Percentiles rank a stretch among this genome's conserved stretches.
Conservation (phyloP, 2,113 vertebrate species). For the Tetrao urogallus region DNA sequence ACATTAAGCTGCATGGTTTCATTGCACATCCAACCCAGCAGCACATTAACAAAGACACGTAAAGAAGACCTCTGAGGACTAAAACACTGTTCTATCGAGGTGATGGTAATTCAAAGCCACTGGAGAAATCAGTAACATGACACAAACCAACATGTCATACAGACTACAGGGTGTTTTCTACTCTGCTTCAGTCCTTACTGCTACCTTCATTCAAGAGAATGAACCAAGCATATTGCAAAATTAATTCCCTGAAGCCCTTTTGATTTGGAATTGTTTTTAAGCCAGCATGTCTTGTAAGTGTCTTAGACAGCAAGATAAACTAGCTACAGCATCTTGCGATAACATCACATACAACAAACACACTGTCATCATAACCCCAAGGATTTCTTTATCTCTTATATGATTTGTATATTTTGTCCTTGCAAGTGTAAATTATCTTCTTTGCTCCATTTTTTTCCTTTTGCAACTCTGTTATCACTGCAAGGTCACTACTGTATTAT, state of each 20-base stretch:
- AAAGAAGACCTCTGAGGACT: background rate
- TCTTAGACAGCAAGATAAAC: background rate
- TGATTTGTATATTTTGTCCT: conserved; percentile 35
- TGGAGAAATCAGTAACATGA: background rate
- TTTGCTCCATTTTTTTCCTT: background rate
- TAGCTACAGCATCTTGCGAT: background rate
- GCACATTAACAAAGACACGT: background rate
- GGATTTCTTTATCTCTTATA: background rate
- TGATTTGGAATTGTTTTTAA: background rate
- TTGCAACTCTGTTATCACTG: background rate
- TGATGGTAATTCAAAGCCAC: background rate
- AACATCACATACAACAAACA: background rate
- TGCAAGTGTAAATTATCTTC: background rate
- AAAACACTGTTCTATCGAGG: background rate
- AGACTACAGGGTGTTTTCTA: background rate
- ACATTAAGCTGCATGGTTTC: background rate
- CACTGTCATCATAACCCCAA: background rate
- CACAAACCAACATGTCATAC: background rate
- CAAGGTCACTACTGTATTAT: background rate
- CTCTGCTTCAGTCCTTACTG: background rate
- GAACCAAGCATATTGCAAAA: background rate
- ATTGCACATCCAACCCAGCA: background rate
- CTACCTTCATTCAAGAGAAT: background rate
- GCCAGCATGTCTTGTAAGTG: background rate
- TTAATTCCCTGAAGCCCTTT: background rate